Percentiles rank a stretch among this genome's conserved stretches.
Evolutionary conservation across 2,113 vertebrate species (phyloP).

Genomic region (Mesitornis unicolor): DNA sequence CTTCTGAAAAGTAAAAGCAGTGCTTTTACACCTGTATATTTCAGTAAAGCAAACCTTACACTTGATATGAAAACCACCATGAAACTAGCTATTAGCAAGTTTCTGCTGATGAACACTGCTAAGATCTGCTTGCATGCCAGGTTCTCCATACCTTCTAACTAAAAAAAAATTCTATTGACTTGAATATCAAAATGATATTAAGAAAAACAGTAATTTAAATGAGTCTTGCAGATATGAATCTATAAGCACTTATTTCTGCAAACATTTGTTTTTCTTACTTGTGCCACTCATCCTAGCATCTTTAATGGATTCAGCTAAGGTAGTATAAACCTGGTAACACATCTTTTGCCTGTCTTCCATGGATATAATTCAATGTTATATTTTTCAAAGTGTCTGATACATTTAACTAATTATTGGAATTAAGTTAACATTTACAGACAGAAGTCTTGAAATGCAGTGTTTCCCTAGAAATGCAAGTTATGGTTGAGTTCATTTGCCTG

Average conservation of each 20-base stretch:
- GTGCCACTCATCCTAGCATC: background rate
- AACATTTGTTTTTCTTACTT: background rate
- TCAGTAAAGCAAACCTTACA: background rate
- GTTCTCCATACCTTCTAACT: constrained; percentile 33
- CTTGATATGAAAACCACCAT: constrained; percentile 1
- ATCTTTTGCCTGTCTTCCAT: background rate
- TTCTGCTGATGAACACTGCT: background rate
- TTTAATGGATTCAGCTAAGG: background rate
- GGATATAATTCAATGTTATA: background rate
- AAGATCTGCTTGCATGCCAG: constrained; percentile 56
- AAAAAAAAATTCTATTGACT: constrained; percentile 12
- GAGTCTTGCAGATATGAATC: background rate
- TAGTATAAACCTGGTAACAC: background rate
- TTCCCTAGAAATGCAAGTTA: background rate
- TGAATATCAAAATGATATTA: constrained; percentile 29
- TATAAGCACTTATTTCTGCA: background rate
- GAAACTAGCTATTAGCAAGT: background rate
- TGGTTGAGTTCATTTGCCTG: background rate
- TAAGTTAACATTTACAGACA: background rate
- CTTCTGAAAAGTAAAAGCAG: background rate
- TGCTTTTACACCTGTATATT: background rate
- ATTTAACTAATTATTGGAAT: background rate
- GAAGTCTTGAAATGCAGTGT: background rate
- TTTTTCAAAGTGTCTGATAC: background rate
- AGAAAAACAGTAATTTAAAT: background rate